These are phyloP conservation scores for Hofmannophila pseudospretella DNA, from an alignment of 2,888 invertebrate genomes.

Conservation along the genomic window DNA sequence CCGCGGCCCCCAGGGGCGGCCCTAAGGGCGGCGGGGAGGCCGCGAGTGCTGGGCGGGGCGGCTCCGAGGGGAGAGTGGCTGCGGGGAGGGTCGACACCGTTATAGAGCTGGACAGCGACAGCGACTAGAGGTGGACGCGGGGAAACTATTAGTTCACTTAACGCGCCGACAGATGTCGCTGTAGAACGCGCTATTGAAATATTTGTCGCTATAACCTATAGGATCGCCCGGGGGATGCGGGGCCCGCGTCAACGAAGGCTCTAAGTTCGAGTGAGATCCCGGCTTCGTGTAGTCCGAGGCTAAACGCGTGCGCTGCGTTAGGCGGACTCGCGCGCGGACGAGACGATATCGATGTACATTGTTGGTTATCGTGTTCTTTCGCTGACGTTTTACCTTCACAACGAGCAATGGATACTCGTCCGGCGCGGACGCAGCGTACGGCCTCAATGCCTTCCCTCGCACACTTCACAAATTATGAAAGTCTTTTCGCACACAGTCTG, in stretches of 20 bases:
- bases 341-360: no score
- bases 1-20: not conserved
- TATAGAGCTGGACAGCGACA: not conserved
- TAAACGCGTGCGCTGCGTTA: not conserved
- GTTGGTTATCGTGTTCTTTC: no score
- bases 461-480: no score
- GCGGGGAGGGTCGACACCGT: not conserved
- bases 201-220: no score
- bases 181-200: no score
- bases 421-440: not conserved
- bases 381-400: no score
- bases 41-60: no score
- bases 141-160: no score
- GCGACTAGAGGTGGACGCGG: not conserved
- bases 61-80: not conserved
- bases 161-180: not conserved
- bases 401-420: not conserved
- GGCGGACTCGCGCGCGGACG: not conserved
- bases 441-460: not conserved
- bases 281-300: not conserved
- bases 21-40: not conserved
- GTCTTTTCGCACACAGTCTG: no score
- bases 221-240: no score
- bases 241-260: no score
- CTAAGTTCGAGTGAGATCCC: no score